Percentiles rank a stretch among this genome's conserved stretches.
Evolutionary conservation across 2,888 invertebrate species (phyloP).

Genomic region (Pristionchus arcanus): DNA sequence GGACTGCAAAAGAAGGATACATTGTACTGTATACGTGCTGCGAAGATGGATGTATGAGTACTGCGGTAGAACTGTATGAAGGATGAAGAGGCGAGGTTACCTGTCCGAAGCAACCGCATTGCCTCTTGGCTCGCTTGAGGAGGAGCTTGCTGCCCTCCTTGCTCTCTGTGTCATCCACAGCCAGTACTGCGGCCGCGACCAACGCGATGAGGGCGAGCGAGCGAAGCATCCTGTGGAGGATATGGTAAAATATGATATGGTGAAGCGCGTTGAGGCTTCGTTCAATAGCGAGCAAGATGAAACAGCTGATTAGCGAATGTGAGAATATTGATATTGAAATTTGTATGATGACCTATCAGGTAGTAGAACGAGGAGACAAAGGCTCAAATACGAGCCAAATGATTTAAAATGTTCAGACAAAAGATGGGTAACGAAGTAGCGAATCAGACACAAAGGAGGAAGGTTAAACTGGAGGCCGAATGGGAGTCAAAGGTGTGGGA

Average conservation of each 20-base stretch:
- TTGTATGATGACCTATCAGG: no score
- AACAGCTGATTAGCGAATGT: background rate
- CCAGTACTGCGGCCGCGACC: background rate
- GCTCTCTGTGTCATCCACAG: background rate
- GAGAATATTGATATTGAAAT: background rate
- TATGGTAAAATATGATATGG: no score
- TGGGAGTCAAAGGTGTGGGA: background rate
- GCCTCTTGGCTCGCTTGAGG: background rate
- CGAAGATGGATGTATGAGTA: background rate
- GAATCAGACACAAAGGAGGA: no score
- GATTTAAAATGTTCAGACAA: no score
- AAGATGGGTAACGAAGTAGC: no score
- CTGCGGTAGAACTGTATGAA: background rate
- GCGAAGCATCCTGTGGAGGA: background rate
- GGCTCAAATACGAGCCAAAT: no score
- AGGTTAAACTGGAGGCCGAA: background rate
- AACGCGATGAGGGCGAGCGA: slow-evolving; percentile 1
- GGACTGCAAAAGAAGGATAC: slow-evolving; percentile 3
- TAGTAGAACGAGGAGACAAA: no score
- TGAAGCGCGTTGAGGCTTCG: background rate
- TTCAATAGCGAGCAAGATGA: background rate
- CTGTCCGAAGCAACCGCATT: slow-evolving; percentile 51
- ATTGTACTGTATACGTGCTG: background rate
- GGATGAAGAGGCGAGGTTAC: background rate
- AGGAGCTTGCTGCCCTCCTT: background rate